Evolutionary conservation across 2,113 vertebrate genomes (phyloP).

Genomic region (Phrynosoma platyrhinos): DNA sequence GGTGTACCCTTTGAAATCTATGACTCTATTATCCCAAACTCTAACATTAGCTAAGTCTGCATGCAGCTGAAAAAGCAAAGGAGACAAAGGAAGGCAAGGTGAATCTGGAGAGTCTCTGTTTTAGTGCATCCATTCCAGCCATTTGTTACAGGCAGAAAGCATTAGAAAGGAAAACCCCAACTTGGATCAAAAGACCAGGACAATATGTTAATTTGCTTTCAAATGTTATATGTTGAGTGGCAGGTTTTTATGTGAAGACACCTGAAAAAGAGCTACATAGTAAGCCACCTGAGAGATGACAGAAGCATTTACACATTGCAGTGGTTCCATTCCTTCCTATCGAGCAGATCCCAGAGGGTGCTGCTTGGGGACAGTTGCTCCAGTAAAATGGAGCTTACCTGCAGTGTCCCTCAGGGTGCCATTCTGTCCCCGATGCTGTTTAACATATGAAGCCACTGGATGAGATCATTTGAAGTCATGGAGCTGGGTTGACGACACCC

Average conservation of each 20-base stretch:
- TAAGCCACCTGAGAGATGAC: constrained; percentile 65
- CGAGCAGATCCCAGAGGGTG: too few relatives aligned
- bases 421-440: too few relatives aligned
- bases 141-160: constrained; percentile 18
- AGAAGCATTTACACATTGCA: constrained; percentile 41
- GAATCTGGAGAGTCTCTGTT: background rate
- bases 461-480: too few relatives aligned
- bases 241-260: constrained; percentile 64
- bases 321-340: too few relatives aligned
- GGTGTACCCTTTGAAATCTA: background rate
- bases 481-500: too few relatives aligned
- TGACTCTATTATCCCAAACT: background rate
- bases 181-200: constrained; percentile 63
- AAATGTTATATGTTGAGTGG: constrained; percentile 53
- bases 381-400: too few relatives aligned
- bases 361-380: too few relatives aligned
- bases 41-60: background rate
- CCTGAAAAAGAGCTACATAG: constrained; percentile 61
- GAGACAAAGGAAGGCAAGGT: too few relatives aligned
- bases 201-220: constrained; percentile 66
- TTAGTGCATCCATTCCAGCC: constrained; percentile 38
- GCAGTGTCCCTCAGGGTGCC: too few relatives aligned
- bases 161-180: constrained; percentile 50
- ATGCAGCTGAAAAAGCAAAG: background rate
- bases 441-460: too few relatives aligned